Evolutionary conservation across 2,888 invertebrate genomes (phyloP).

Genomic region (Aphidoletes aphidimyza): DNA sequence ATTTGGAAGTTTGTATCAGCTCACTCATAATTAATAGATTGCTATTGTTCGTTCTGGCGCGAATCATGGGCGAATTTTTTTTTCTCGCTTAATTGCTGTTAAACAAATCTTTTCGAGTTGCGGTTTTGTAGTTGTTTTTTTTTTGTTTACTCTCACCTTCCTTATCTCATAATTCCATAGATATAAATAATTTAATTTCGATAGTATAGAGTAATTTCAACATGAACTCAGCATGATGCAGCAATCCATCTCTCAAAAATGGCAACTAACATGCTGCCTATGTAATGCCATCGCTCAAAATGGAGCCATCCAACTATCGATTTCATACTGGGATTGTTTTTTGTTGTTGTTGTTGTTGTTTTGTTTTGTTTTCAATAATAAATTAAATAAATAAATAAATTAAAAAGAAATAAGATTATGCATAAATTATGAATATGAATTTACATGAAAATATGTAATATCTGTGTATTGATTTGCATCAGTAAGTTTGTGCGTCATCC

Average conservation of each 20-base stretch:
- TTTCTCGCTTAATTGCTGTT: background rate
- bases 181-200: background rate
- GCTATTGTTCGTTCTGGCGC: too few relatives aligned
- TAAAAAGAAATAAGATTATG: conserved; percentile 14
- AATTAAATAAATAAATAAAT: conserved; percentile 37
- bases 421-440: conserved; percentile 13
- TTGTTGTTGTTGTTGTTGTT: too few relatives aligned
- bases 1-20: too few relatives aligned
- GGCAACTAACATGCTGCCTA: background rate
- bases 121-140: background rate
- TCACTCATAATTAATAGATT: too few relatives aligned
- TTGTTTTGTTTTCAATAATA: too few relatives aligned
- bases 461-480: conserved; percentile 23
- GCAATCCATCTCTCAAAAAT: background rate
- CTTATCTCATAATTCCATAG: background rate
- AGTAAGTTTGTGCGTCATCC: conserved; percentile 26
- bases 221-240: background rate
- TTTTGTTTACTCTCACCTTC: background rate
- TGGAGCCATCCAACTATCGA: background rate
- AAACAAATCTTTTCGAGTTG: too few relatives aligned
- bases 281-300: background rate
- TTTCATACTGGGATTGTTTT: too few relatives aligned
- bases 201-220: background rate
- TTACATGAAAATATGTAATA: conserved; percentile 44
- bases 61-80: too few relatives aligned